Evolutionary conservation across 2,797 vertebrate species (phyloP).

Genomic region (Pagetopsis macropterus): DNA sequence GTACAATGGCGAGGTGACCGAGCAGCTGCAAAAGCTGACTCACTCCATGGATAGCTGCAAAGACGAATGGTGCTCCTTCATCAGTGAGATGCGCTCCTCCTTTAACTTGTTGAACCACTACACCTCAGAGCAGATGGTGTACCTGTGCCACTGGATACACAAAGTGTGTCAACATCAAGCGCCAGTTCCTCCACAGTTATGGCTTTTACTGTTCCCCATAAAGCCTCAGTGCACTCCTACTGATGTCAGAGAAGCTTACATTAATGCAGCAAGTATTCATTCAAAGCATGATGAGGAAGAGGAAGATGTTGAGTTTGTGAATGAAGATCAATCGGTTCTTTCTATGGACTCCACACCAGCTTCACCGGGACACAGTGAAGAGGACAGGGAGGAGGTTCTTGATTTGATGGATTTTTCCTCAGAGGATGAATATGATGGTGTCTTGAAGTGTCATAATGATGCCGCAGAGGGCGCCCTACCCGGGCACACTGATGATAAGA

Average conservation of each 20-base stretch:
- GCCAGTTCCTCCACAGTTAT: constrained; percentile 71
- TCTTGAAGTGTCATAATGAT: constrained; percentile 9
- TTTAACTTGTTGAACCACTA: constrained; percentile 81
- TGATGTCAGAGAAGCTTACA: constrained; percentile 71
- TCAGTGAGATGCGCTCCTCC: constrained; percentile 72
- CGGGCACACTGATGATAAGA: background rate
- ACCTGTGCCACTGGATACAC: constrained; percentile 78
- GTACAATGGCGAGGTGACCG: constrained; percentile 61
- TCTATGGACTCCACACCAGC: constrained; percentile 1
- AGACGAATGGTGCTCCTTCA: constrained; percentile 75
- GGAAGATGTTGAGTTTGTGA: constrained; percentile 15
- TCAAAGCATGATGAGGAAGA: background rate
- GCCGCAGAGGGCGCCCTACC: background rate
- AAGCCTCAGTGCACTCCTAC: constrained; percentile 72
- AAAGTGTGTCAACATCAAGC: constrained; percentile 33
- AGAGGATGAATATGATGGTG: constrained; percentile 46
- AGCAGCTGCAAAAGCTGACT: constrained; percentile 72
- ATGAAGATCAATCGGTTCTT: constrained; percentile 2
- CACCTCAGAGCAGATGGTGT: constrained; percentile 83
- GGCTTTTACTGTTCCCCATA: constrained; percentile 78
- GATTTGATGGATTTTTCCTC: constrained; percentile 66
- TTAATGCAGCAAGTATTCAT: constrained; percentile 3
- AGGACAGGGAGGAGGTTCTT: constrained; percentile 2
- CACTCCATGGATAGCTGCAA: constrained; percentile 81
- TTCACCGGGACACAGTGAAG: constrained; percentile 1